Evolutionary conservation across 2,888 invertebrate genomes (phyloP).

Genomic region (Machimus rusticus): DNA sequence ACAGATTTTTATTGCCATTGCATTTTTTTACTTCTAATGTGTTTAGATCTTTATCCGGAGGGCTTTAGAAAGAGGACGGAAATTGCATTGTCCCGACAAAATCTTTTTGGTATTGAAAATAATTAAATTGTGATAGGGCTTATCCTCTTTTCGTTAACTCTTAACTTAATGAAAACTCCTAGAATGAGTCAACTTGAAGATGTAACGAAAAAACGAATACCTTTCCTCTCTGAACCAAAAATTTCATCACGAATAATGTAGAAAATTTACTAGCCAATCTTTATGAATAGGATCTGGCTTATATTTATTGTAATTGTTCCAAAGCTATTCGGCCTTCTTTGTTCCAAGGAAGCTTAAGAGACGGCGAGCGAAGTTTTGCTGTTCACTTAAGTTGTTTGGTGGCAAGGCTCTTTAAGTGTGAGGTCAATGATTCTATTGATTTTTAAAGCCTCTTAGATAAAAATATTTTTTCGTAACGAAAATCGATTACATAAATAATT

Average conservation of each 20-base stretch:
- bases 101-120: not conserved
- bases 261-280: not conserved
- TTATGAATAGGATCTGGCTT: not conserved
- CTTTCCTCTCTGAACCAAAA: not conserved
- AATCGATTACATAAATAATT: not conserved
- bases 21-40: no score
- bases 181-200: not conserved
- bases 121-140: not conserved
- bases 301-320: not conserved
- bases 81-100: not conserved
- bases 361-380: not conserved
- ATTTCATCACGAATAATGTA: not conserved
- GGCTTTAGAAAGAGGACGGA: no score
- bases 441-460: not conserved
- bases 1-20: no score
- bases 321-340: not conserved
- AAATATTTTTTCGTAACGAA: not conserved
- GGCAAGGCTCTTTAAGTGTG: not conserved
- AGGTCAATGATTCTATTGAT: slow-evolving; percentile 12
- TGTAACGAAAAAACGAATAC: not conserved
- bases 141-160: not conserved
- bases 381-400: not conserved
- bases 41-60: no score
- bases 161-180: not conserved
- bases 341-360: not conserved